Base-by-base conservation (phyloP, 1,140 invertebrate genomes). In the Caerostris darwini region DNA sequence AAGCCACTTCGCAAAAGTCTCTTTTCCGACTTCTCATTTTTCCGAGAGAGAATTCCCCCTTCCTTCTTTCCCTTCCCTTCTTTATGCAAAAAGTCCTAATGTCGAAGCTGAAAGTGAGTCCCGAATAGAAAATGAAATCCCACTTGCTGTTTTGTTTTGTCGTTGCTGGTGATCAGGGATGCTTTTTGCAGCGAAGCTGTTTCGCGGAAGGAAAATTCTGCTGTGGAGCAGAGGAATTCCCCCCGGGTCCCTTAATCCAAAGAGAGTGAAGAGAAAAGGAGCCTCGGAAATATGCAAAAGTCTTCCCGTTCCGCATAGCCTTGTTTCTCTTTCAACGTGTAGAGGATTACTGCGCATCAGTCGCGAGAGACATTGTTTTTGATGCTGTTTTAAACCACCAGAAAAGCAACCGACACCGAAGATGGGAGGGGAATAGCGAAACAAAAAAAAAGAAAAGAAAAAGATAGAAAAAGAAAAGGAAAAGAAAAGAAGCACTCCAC, bases 281-380 rank as follows among this genome's bases (percentile, higher is more conserved):
- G 86, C 83, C 64, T 88, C 59, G 81, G 83, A 94, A 90, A 94
- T 94, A 94, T 94, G 93, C 93, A 94, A 94, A 94, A 94, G 93
- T 90, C 87, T 94, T 85, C 58, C 57, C 93, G 86, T 90, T 94
- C 59, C 57, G 82, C 83, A 56, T 14, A 85, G 83, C 83, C 83
- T 85, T 85, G 83, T 85, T 85, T 85, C 83, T 85, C 83, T 59
- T 71, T 69, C 93, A 94, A 54, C 86, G 93, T 90, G 86, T 57
- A 90, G 64, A 90, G 93, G 93, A 94, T 94, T 94, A 94, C 77
- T 59, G n/a, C n/a, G 93, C 93, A 94, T 81, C 67, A 94, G 93
- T 89, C 93, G 86, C 93, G 17, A 59, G 93, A 90, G 88, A 94
- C 93, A 94, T 85, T 94, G 93, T 94, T 86, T 94, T 94, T 82